Conservation (phyloP, 2,797 vertebrate genomes). For the Esox masquinongy region DNA sequence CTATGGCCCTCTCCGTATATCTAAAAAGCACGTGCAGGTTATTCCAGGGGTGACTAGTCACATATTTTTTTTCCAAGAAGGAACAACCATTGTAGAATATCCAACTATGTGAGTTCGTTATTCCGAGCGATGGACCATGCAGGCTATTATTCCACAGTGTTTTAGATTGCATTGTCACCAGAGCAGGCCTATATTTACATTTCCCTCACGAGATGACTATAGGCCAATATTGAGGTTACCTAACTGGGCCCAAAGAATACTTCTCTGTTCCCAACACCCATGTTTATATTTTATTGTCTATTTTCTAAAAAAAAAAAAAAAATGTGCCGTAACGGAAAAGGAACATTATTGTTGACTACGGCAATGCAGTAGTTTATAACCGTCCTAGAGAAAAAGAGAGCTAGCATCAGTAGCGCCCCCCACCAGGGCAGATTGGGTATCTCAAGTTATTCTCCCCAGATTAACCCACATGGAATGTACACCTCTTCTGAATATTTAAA, state of each 20-base stretch:
- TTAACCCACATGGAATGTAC: neutral
- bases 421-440: constrained; percentile 11
- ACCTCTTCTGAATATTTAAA: neutral
- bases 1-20: neutral
- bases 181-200: neutral
- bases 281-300: neutral
- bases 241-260: neutral
- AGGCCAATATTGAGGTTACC: neutral
- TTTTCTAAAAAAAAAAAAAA: neutral
- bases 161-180: constrained; percentile 3
- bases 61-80: neutral
- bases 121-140: neutral
- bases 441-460: neutral
- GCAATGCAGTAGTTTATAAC: neutral
- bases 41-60: neutral
- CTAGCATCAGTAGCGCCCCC: constrained; percentile 23
- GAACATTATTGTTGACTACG: neutral
- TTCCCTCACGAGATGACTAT: neutral
- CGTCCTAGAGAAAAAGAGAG: neutral
- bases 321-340: neutral
- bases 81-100: no score
- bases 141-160: neutral
- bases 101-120: neutral
- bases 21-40: neutral
- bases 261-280: neutral